Evolutionary conservation across 2,888 invertebrate species (phyloP).

Genomic region (Papilio demoleus): DNA sequence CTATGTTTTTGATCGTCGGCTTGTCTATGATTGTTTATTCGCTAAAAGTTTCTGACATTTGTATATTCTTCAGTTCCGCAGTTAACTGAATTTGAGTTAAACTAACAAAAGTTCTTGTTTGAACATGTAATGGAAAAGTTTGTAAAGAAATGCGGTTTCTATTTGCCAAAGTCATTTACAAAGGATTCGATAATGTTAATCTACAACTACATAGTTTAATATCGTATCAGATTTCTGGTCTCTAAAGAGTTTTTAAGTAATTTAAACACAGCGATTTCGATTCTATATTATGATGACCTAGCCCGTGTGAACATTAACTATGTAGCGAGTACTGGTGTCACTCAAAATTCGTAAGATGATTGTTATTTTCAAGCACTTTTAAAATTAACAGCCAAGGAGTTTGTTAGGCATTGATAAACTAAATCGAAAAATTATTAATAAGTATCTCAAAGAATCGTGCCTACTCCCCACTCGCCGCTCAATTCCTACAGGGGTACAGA

Average conservation of each 20-base stretch:
- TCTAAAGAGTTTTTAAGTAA: too few relatives aligned
- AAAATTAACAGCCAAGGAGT: too few relatives aligned
- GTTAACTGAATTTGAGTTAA: neutral
- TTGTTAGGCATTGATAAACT: neutral
- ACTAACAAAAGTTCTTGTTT: neutral
- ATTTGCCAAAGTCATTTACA: neutral
- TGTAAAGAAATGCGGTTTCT: conserved; percentile 1
- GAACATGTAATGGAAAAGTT: neutral
- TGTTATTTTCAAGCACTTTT: too few relatives aligned
- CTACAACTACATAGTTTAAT: neutral
- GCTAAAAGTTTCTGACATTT: neutral
- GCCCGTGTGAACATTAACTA: too few relatives aligned
- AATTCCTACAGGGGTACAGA: conserved; percentile 19
- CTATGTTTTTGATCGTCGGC: too few relatives aligned
- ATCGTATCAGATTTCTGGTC: neutral
- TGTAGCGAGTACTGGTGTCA: too few relatives aligned
- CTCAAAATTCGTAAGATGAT: neutral
- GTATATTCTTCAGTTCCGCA: neutral
- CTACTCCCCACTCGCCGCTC: neutral
- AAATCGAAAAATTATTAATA: neutral
- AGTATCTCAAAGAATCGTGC: conserved; percentile 19
- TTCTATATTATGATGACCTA: too few relatives aligned
- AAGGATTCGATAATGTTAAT: neutral
- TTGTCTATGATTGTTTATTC: neutral
- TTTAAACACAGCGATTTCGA: too few relatives aligned